phyloP scores from a whole-genome alignment of 1,140 invertebrate species.

The Nebria ingens region DNA sequence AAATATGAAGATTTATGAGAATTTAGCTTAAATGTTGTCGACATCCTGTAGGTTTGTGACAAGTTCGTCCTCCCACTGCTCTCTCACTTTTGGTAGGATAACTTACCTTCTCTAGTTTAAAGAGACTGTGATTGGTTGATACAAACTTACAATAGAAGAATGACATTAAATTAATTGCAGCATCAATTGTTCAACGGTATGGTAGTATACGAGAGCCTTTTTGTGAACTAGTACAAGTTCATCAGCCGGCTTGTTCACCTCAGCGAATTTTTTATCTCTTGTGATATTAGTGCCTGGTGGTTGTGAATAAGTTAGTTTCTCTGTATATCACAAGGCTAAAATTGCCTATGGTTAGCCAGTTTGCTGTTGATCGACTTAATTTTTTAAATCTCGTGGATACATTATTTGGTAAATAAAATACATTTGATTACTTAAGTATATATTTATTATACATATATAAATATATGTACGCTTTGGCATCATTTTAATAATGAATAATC shows the following conservation, averaged over 20 bases:
- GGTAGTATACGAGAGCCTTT: background rate
- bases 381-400: background rate
- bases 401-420: constrained; percentile 1
- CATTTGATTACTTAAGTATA: background rate
- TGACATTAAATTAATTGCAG: background rate
- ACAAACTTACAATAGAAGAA: background rate
- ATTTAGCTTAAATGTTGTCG: no score
- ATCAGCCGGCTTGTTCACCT: background rate
- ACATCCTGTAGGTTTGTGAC: no score
- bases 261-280: background rate
- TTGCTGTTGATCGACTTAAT: background rate
- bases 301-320: background rate
- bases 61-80: no score
- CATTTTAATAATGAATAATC: background rate
- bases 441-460: background rate
- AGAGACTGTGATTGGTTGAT: background rate
- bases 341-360: background rate
- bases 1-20: no score
- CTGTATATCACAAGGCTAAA: background rate
- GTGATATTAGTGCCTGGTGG: background rate
- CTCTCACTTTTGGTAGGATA: no score
- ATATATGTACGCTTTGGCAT: background rate
- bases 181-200: background rate
- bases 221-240: constrained; percentile 3
- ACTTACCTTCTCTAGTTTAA: no score